These are phyloP conservation scores for Puntigrus tetrazona DNA, from an alignment of 2,113 vertebrate species.

Conservation along the genomic window DNA sequence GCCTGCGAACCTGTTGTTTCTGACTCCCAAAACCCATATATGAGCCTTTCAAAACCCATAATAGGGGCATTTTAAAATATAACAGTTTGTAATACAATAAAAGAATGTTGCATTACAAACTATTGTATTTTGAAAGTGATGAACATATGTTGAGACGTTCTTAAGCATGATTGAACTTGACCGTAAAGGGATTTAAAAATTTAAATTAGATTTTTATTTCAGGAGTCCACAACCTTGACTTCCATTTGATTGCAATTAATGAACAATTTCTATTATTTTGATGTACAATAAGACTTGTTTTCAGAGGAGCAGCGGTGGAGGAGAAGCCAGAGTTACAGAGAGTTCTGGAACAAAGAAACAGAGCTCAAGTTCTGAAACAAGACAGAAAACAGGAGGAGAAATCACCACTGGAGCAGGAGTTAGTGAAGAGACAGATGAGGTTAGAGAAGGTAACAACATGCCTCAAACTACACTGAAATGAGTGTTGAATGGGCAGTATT, in stretches of 20 bases:
- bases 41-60: too few relatives aligned
- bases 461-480: not conserved
- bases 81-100: too few relatives aligned
- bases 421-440: constrained; percentile 81
- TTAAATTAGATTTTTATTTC: too few relatives aligned
- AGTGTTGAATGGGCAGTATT: not conserved
- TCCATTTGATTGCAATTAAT: not conserved
- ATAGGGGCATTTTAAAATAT: too few relatives aligned
- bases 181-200: too few relatives aligned
- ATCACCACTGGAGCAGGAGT: constrained; percentile 83
- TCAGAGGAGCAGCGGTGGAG: constrained; percentile 74
- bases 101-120: too few relatives aligned
- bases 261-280: not conserved
- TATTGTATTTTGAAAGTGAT: too few relatives aligned
- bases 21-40: too few relatives aligned
- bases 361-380: constrained; percentile 77
- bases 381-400: constrained; percentile 82
- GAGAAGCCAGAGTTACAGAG: constrained; percentile 85
- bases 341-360: constrained; percentile 79
- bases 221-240: not conserved
- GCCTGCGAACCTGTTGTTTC: too few relatives aligned
- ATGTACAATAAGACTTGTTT: not conserved
- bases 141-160: not conserved
- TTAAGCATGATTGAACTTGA: not conserved
- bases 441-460: constrained; percentile 76